Evolutionary conservation across 1,140 invertebrate species (phyloP), one percentile per base, ranked within the genome.

Genomic region (Solen grandis): DNA sequence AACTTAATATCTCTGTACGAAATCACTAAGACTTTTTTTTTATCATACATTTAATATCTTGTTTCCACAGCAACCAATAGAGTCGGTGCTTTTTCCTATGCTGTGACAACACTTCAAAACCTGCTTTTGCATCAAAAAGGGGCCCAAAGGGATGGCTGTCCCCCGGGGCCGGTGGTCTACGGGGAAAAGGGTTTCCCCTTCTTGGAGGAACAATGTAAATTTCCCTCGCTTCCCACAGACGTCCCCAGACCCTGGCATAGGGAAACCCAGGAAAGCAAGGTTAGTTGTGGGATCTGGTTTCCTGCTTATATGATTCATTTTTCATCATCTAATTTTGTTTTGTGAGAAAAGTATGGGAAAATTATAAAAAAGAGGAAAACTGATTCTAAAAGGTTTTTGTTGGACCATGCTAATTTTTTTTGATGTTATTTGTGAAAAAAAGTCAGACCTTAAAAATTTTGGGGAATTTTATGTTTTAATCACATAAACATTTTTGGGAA

Each of bases 261-360:
- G 98, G 98, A n/a, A 99, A 99, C n/a, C 93, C 98, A 99, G 91
- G 98, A 99, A 92, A 98, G 97, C 90, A 99, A 99, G 87, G 92
- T 92, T 75, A 52, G 85, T 41, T n/a, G n/a, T n/a, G n/a, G n/a
- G n/a, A n/a, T n/a, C n/a, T n/a, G n/a, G n/a, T n/a, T n/a, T n/a
- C n/a, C n/a, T n/a, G n/a, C n/a, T n/a, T n/a, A n/a, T n/a, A n/a
- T n/a, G n/a, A n/a, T n/a, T n/a, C n/a, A n/a, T n/a, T n/a, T n/a
- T n/a, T n/a, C n/a, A n/a, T n/a, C n/a, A n/a, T n/a, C n/a, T n/a
- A n/a, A n/a, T n/a, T n/a, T n/a, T n/a, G n/a, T n/a, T n/a, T n/a
- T n/a, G n/a, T n/a, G n/a, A n/a, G n/a, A n/a, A n/a, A n/a, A n/a
- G n/a, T n/a, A n/a, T n/a, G n/a, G n/a, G n/a, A n/a, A n/a, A n/a